Percentiles rank a stretch among this genome's conserved stretches.
phyloP scores from a whole-genome alignment of 2,113 vertebrate species.

The Nyctibius bracteatus region DNA sequence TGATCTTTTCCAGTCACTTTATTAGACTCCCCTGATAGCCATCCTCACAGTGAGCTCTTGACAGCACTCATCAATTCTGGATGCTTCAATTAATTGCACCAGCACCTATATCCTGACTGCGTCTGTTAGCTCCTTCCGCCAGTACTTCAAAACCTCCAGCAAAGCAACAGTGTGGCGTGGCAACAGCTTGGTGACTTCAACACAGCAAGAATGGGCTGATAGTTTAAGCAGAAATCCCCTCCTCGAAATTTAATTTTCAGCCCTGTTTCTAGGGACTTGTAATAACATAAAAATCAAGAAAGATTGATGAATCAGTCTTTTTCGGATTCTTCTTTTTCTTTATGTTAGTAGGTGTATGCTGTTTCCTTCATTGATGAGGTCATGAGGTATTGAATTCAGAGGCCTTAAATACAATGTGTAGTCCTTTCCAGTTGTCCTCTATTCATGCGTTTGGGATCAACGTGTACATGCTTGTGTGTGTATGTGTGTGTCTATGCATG shows the following conservation, averaged over 20 bases:
- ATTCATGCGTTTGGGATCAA: not conserved
- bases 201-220: rapidly evolving
- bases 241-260: not conserved
- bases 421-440: not conserved
- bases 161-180: not conserved
- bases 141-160: not conserved
- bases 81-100: slow-evolving; percentile 49
- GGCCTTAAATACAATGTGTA: not conserved
- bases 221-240: not conserved
- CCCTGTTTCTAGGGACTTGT: not conserved
- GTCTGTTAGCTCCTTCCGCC: not conserved
- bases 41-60: slow-evolving; percentile 24
- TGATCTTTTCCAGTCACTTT: slow-evolving; percentile 40
- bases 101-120: slow-evolving; percentile 7
- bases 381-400: not conserved
- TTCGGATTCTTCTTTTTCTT: not conserved
- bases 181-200: not conserved
- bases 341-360: not conserved
- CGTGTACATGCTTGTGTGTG: rapidly evolving
- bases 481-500: no score
- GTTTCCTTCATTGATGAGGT: not conserved
- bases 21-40: slow-evolving; percentile 20
- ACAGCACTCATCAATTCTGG: slow-evolving; percentile 56
- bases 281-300: not conserved
- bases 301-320: not conserved